Percentiles rank a stretch among this genome's conserved stretches.
Conservation (phyloP, 1,140 invertebrate species). For the Macrobrachium nipponense region DNA sequence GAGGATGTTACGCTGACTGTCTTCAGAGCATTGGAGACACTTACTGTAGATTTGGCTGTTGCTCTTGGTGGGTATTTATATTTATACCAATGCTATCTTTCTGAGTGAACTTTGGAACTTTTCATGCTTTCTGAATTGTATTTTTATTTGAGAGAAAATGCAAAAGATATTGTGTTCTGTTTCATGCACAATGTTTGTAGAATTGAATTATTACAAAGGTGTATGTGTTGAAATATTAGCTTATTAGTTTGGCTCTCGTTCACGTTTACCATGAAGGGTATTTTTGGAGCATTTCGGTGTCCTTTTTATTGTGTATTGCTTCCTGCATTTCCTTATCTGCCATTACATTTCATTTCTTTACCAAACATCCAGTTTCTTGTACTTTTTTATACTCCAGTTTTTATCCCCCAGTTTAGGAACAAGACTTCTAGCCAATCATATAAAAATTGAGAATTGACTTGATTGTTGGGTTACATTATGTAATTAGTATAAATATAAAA, state of each 20-base stretch:
- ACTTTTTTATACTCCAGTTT: no score
- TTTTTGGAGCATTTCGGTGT: not conserved
- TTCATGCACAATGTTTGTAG: no score
- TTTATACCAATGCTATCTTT: not conserved
- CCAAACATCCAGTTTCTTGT: not conserved
- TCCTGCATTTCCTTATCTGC: not conserved
- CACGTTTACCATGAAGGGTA: not conserved
- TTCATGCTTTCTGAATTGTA: not conserved
- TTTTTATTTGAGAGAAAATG: not conserved
- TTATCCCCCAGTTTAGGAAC: not conserved
- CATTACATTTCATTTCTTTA: not conserved
- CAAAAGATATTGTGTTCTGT: no score
- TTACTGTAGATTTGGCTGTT: constrained; percentile 37
- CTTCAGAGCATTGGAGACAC: constrained; percentile 21
- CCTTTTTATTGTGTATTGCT: not conserved
- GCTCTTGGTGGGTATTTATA: constrained; percentile 13
- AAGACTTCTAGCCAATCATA: no score
- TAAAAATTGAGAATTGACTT: no score
- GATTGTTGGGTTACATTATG: no score
- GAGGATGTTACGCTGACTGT: constrained; percentile 36
- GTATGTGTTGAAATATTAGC: no score
- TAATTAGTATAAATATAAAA: no score
- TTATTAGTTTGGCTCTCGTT: not conserved
- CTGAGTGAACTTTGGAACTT: not conserved
- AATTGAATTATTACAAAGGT: no score